Evolutionary conservation across 2,797 vertebrate genomes (phyloP).

Genomic region (Balearica regulorum): DNA sequence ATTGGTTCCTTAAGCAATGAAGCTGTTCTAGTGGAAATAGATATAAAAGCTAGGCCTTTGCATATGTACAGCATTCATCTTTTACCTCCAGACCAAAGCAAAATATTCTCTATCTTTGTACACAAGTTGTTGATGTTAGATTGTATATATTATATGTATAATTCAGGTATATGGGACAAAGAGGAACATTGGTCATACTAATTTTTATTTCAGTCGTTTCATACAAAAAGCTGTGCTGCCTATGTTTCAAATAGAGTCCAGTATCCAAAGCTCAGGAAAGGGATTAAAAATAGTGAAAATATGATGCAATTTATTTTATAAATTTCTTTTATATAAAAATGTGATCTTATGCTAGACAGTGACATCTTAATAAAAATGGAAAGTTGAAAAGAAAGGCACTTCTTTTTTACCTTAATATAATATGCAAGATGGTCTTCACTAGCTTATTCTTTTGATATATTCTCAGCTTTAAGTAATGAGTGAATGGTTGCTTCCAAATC

Average conservation of each 20-base stretch:
- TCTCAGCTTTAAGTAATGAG: background rate
- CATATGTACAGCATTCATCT: background rate
- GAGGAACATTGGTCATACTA: background rate
- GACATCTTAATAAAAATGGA: background rate
- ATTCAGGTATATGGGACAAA: background rate
- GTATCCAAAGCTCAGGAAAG: background rate
- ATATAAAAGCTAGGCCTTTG: background rate
- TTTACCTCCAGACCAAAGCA: background rate
- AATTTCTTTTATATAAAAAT: background rate
- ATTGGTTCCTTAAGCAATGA: background rate
- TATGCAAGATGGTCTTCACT: background rate
- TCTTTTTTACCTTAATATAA: background rate
- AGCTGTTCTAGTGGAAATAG: background rate
- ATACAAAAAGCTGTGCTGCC: background rate
- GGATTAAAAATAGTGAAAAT: background rate
- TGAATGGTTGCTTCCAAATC: background rate
- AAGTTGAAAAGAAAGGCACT: background rate
- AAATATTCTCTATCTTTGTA: background rate
- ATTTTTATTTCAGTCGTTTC: background rate
- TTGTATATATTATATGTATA: background rate
- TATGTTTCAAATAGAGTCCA: background rate
- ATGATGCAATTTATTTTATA: background rate
- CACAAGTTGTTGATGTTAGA: background rate
- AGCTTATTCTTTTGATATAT: background rate
- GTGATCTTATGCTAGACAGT: background rate